Base-by-base conservation (phyloP, 2,797 vertebrate species). In the Phalloptychus januarius region DNA sequence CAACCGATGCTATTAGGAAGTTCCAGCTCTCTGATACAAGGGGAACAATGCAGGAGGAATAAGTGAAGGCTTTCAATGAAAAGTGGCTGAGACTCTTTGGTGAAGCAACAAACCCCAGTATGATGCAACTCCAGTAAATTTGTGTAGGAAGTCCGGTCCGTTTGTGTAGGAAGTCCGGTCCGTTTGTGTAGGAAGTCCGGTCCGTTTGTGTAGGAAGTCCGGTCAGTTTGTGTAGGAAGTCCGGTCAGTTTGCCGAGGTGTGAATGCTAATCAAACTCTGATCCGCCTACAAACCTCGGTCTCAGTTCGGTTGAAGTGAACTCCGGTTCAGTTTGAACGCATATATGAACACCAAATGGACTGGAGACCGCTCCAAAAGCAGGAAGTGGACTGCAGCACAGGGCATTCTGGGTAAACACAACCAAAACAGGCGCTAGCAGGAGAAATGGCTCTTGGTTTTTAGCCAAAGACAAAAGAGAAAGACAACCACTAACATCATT, bases 1-100 rank as follows among this genome's bases (percentile, higher is more conserved):
- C 67, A 70, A 54, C 70, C 65, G 20, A 81, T 79, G 80, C 86
- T 81, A 54, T 79, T 70, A 86, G 88, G 76, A 72, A 83, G 79
- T 82, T 85, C 80, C 31, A 67, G 71, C 54, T 40, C 20, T 23
- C 25, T 78, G 75, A 84, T 75, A 36, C 78, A 82, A 84, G 75
- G 61, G 28, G 16, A 6, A 5, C 11, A 65, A 67, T 13, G 33
- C 15, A 63, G 61, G 28, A 36, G 50, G 72, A 45, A 69, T 46
- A 79, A 75, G 20, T 11, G 25, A 38, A 67, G 1, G 4, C 18
- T 40, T 38, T 56, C 11, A 28, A 56, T 28, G 8, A 56, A 56
- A 56, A 56, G 25, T 28, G 52, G n/a, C 12, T 12, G 52, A 54
- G 52, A n/a, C 52, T 54, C 23, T 61, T 18, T 33, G 13, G 15